A percentile compares a stretch with the other conserved stretches of the same genome.
These are phyloP conservation scores for Lathronympha strigana DNA, from an alignment of 2,888 invertebrate species.

Conservation along the genomic window DNA sequence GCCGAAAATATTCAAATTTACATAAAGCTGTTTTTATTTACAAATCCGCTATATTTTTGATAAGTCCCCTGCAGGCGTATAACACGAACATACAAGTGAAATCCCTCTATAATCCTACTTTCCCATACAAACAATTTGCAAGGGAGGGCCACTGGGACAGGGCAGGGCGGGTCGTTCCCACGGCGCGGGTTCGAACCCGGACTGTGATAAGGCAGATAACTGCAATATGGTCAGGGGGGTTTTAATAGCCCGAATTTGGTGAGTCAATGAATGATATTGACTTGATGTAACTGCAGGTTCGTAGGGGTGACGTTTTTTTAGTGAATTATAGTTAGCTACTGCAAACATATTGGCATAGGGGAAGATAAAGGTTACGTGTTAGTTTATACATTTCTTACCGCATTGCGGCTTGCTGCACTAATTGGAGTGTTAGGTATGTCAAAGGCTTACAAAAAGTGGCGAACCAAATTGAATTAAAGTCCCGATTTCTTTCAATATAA, in stretches of 20 bases:
- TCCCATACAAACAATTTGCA: slow-evolving; percentile 28
- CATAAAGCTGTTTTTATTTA: background rate
- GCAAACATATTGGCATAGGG: too few species aligned
- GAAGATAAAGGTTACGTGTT: too few species aligned
- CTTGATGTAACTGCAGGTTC: too few species aligned
- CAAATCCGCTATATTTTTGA: background rate
- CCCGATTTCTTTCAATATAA: too few species aligned
- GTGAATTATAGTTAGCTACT: too few species aligned
- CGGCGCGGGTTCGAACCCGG: slow-evolving; percentile 24
- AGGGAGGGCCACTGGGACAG: slow-evolving; percentile 37
- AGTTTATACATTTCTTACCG: too few species aligned
- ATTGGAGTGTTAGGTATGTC: too few species aligned
- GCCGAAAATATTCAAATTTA: background rate
- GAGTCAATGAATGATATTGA: background rate
- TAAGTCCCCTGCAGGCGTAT: background rate
- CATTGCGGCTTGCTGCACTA: too few species aligned
- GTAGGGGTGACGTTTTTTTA: background rate
- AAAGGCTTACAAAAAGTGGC: too few species aligned
- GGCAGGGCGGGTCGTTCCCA: slow-evolving; percentile 36
- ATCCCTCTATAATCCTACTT: slow-evolving; percentile 20
- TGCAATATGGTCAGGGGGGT: slow-evolving; percentile 26
- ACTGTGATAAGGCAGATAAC: slow-evolving; percentile 18
- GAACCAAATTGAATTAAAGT: too few species aligned
- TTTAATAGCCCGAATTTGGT: background rate
- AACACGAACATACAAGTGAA: slow-evolving; percentile 5